A percentile compares a stretch with the other conserved stretches of the same genome.
Conservation (phyloP, 2,888 invertebrate genomes). For the Stenoptilia bipunctidactyla region DNA sequence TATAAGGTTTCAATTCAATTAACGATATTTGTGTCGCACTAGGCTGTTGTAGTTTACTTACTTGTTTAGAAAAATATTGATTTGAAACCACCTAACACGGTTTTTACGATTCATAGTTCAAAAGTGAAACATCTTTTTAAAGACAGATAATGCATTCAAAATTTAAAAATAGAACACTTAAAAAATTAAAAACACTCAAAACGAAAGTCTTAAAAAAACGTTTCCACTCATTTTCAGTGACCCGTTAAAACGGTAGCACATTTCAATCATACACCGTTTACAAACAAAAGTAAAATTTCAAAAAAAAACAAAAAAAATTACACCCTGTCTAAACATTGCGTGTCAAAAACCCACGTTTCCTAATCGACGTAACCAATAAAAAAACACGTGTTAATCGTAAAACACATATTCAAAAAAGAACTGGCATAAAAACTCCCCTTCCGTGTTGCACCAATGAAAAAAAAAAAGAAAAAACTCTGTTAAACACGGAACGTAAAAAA, state of each 20-base stretch:
- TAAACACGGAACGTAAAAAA: constrained; percentile 40
- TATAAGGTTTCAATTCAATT: too few species aligned
- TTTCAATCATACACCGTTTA: constrained; percentile 1
- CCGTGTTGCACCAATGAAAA: constrained; percentile 49
- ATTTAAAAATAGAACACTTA: too few species aligned
- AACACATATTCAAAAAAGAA: constrained; percentile 34
- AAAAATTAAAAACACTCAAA: too few species aligned
- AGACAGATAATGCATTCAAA: too few species aligned
- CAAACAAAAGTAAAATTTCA: constrained; percentile 31
- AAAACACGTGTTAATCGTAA: constrained; percentile 43
- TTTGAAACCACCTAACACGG: too few species aligned
- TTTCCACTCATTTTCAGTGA: constrained; percentile 24
- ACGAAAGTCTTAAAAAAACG: too few species aligned
- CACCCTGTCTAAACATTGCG: constrained; percentile 45
- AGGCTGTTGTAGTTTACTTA: too few species aligned
- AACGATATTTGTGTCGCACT: too few species aligned
- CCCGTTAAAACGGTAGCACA: constrained; percentile 39
- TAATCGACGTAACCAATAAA: constrained; percentile 37
- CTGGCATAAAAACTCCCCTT: constrained; percentile 47
- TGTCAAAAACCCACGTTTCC: constrained; percentile 42
- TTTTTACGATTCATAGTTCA: too few species aligned
- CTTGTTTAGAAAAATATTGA: too few species aligned
- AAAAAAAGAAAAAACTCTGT: constrained; percentile 36
- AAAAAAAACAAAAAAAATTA: constrained; percentile 27
- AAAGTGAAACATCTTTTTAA: too few species aligned